A percentile compares a stretch with the other conserved stretches of the same genome.
Evolutionary conservation across 2,888 invertebrate genomes (phyloP).

Genomic region (Pammene aurita): DNA sequence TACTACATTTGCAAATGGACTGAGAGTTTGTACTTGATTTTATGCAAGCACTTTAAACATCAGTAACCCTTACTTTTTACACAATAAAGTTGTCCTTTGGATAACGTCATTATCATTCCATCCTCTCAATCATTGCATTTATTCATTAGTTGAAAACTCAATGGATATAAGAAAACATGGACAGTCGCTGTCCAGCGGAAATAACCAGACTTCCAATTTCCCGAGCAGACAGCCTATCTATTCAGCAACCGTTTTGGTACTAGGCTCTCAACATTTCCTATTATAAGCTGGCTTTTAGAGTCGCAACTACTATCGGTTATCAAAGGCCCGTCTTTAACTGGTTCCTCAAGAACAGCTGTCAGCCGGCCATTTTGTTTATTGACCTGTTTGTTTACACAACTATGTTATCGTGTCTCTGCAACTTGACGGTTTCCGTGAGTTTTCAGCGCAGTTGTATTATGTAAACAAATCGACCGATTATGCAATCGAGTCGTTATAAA

Average conservation of each 20-base stretch:
- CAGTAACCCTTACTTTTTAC: too few relatives aligned
- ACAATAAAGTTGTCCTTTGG: too few relatives aligned
- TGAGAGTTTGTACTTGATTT: too few relatives aligned
- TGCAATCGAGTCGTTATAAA: not conserved
- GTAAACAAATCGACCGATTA: conserved; percentile 13
- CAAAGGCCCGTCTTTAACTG: conserved; percentile 19
- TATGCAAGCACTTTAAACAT: too few relatives aligned
- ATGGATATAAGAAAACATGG: conserved; percentile 11
- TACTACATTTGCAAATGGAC: too few relatives aligned
- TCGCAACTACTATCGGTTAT: not conserved
- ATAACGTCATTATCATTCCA: too few relatives aligned
- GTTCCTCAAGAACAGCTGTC: conserved; percentile 26
- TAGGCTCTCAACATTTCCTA: not conserved
- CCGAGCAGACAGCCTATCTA: conserved; percentile 48
- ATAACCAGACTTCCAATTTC: conserved; percentile 75
- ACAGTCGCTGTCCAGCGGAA: conserved; percentile 65
- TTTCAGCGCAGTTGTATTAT: conserved; percentile 12
- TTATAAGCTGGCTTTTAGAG: not conserved
- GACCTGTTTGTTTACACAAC: conserved; percentile 34
- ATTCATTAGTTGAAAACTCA: not conserved
- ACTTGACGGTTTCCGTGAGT: conserved; percentile 8
- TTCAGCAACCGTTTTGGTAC: not conserved
- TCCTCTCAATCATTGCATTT: not conserved
- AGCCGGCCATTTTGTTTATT: conserved; percentile 31
- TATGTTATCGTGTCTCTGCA: conserved; percentile 18